Conservation (phyloP, 2,888 invertebrate species). For the Tachina lurida region DNA sequence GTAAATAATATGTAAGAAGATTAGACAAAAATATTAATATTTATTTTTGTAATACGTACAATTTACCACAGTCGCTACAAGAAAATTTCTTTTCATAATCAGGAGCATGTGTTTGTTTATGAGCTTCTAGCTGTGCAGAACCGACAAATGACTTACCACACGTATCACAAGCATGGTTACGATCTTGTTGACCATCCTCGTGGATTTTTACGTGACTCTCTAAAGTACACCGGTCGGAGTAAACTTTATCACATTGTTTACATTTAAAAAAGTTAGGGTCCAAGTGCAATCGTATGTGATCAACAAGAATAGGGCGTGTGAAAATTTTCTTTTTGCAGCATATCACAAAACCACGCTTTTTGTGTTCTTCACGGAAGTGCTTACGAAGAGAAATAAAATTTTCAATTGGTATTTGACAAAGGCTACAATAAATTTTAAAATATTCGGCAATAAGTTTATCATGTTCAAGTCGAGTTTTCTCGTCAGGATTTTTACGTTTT, state of each 20-base stretch:
- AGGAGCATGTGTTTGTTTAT: constrained; percentile 78
- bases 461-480: constrained; percentile 74
- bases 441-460: constrained; percentile 77
- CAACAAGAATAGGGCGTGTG: constrained; percentile 76
- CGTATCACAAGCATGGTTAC: constrained; percentile 76
- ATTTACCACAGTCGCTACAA: constrained; percentile 78
- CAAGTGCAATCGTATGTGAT: constrained; percentile 78
- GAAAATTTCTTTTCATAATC: constrained; percentile 78
- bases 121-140: constrained; percentile 77
- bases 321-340: constrained; percentile 79
- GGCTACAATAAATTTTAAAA: constrained; percentile 77
- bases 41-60: constrained; percentile 71
- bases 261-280: constrained; percentile 80
- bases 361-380: constrained; percentile 77
- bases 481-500: constrained; percentile 58
- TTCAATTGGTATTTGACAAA: constrained; percentile 76
- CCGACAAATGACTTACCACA: constrained; percentile 78
- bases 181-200: constrained; percentile 74
- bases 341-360: constrained; percentile 76
- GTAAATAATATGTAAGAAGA: background rate
- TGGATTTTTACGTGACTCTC: constrained; percentile 77
- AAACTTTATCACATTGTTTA: constrained; percentile 74
- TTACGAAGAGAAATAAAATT: constrained; percentile 77
- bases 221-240: constrained; percentile 76
- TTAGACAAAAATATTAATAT: background rate